These are phyloP conservation scores for Onychostruthus taczanowskii DNA, from an alignment of 2,113 vertebrate species.

Conservation along the genomic window DNA sequence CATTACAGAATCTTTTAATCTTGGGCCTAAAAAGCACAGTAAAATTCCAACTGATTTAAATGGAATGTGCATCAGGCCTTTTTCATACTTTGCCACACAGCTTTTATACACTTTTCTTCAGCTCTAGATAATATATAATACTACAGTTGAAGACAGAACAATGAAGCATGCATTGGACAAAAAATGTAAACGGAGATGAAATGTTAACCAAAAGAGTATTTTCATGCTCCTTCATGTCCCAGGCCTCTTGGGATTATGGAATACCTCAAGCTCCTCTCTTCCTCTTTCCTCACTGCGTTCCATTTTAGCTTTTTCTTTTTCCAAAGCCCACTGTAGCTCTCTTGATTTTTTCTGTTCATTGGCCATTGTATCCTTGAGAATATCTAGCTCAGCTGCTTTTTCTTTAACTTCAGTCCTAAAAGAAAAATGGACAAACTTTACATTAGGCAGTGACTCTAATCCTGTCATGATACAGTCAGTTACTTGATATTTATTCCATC, in stretches of 20 bases:
- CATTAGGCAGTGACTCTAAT: neutral
- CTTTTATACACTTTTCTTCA: neutral
- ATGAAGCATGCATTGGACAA: neutral
- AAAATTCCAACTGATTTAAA: neutral
- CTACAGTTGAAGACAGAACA: neutral
- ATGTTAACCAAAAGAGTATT: neutral
- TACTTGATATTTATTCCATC: neutral
- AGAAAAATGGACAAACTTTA: neutral
- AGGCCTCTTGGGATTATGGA: neutral
- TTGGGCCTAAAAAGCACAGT: neutral
- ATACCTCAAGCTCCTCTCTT: constrained; percentile 90
- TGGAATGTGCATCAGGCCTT: neutral
- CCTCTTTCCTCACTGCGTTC: constrained; percentile 78
- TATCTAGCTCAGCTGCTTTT: constrained; percentile 83
- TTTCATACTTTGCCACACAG: neutral
- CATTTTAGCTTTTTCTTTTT: constrained; percentile 84
- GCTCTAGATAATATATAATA: neutral
- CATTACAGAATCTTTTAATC: neutral
- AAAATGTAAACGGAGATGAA: neutral
- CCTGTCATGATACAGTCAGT: neutral
- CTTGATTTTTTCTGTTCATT: constrained; percentile 83
- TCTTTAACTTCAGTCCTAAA: constrained; percentile 85
- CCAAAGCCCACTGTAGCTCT: constrained; percentile 89
- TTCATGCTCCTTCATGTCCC: neutral
- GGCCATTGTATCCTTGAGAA: constrained; percentile 81